Base-by-base conservation (phyloP, 1,140 invertebrate genomes). In the Sycobia sp. region DNA sequence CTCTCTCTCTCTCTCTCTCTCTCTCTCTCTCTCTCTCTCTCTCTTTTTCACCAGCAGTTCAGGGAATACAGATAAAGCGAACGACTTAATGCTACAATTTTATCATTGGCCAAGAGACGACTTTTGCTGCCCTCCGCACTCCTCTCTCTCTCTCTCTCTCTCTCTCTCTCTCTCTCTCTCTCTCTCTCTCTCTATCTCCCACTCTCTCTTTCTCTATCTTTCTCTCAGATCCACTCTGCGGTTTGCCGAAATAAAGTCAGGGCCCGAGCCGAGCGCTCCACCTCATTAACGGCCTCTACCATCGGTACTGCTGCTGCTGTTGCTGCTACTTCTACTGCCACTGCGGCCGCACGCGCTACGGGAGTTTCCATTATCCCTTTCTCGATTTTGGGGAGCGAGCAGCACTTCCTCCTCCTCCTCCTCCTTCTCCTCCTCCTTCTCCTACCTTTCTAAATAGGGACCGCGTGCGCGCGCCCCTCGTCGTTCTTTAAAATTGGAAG, bases 41-140 rank as follows among this genome's bases (percentile, higher is more conserved):
- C n/a, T n/a, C n/a, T n/a, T n/a, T n/a, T n/a, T n/a, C 71, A 76
- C 76, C 68, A 71, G 71, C 72, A 78, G 74, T 82, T 82, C 80
- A 82, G 71, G 74, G 80, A 82, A 82, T 76, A 80, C 79, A 79
- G 79, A 82, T 82, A 82, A 82, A 81, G 74, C 72, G 73, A 80
- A 81, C 79, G 77, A 82, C 78, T 80, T 80, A 82, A 81, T 81
- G 77, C 79, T 74, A 76, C 78, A 81, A 82, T 82, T 81, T 82
- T 80, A 82, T 81, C 79, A 82, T 79, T 82, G 71, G 68, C 51
- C 68, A 69, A 71, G 72, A 29, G 29, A 32, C 29, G 29, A 32
- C 5, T n/a, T n/a, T n/a, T n/a, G n/a, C n/a, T n/a, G n/a, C n/a
- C n/a, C 29, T 32, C 29, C 29, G 29, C 29, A 11, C 29, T 11